Evolutionary conservation across 2,113 vertebrate species (phyloP).

Genomic region (Eleginops maclovinus): DNA sequence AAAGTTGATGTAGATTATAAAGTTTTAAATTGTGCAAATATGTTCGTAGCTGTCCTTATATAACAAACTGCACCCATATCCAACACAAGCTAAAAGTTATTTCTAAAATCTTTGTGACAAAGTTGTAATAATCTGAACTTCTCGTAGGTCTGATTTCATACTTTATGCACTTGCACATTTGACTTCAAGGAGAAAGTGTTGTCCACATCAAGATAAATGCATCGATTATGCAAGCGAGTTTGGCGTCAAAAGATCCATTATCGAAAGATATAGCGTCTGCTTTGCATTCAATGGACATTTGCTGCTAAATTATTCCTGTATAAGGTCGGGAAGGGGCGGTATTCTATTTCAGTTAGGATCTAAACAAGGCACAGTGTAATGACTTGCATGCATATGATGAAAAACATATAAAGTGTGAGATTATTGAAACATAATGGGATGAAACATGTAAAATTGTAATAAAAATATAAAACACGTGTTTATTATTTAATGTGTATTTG

Average conservation of each 20-base stretch:
- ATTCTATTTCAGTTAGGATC: constrained; percentile 20
- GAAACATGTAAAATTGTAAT: constrained; percentile 44
- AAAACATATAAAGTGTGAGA: constrained; percentile 43
- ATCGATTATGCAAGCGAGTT: constrained; percentile 34
- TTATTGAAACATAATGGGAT: constrained; percentile 42
- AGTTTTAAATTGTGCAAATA: background rate
- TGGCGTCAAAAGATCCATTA: constrained; percentile 27
- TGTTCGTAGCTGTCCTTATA: background rate
- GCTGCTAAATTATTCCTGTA: constrained; percentile 25
- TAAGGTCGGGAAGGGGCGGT: constrained; percentile 9
- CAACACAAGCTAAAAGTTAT: background rate
- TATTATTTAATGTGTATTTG: background rate
- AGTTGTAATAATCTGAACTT: constrained; percentile 11
- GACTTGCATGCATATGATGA: constrained; percentile 47
- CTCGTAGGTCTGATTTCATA: constrained; percentile 11
- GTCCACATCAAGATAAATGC: constrained; percentile 57
- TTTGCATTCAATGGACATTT: constrained; percentile 51
- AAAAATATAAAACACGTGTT: background rate
- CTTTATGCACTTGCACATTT: constrained; percentile 1
- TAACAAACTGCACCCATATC: constrained; percentile 17
- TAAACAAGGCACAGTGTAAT: constrained; percentile 39
- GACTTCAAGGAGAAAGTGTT: constrained; percentile 51
- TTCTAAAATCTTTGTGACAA: background rate
- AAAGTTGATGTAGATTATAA: background rate
- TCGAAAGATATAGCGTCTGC: constrained; percentile 51